phyloP scores from a whole-genome alignment of 2,797 vertebrate genomes.

The Percopsis omiscomaycus region DNA sequence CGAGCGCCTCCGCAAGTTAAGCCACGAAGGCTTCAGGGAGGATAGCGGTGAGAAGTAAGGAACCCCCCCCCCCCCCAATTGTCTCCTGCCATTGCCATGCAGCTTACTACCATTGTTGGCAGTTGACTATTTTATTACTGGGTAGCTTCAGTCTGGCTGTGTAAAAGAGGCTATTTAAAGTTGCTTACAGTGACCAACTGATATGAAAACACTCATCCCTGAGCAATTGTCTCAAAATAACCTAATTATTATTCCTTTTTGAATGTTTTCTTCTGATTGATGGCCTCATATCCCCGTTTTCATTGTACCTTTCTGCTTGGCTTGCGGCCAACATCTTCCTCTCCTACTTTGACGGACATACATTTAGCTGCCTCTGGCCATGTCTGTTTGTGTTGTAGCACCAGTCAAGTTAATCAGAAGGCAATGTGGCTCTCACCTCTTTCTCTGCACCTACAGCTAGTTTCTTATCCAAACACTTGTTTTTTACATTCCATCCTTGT shows the following conservation, averaged over 20 bases:
- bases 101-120: too few species aligned
- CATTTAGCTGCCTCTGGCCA: neutral
- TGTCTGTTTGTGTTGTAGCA: neutral
- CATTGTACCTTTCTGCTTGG: neutral
- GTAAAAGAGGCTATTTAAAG: conserved; percentile 8
- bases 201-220: too few species aligned
- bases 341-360: neutral
- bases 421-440: conserved; percentile 9
- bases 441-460: conserved; percentile 12
- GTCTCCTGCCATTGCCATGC: too few species aligned
- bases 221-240: too few species aligned
- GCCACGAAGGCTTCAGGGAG: conserved; percentile 86
- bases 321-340: neutral
- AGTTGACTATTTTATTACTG: conserved; percentile 26
- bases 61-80: neutral
- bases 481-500: neutral
- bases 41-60: conserved; percentile 78
- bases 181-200: neutral
- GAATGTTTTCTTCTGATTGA: neutral
- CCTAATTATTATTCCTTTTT: neutral
- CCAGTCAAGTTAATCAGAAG: conserved; percentile 27
- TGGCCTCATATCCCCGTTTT: neutral
- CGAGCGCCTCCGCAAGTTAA: conserved; percentile 88
- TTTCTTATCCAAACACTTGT: conserved; percentile 9
- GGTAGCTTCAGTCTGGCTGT: conserved; percentile 8